Base-by-base conservation (phyloP, 37 sponge, comb jelly and placozoan genomes). In the Agelas oroides region DNA sequence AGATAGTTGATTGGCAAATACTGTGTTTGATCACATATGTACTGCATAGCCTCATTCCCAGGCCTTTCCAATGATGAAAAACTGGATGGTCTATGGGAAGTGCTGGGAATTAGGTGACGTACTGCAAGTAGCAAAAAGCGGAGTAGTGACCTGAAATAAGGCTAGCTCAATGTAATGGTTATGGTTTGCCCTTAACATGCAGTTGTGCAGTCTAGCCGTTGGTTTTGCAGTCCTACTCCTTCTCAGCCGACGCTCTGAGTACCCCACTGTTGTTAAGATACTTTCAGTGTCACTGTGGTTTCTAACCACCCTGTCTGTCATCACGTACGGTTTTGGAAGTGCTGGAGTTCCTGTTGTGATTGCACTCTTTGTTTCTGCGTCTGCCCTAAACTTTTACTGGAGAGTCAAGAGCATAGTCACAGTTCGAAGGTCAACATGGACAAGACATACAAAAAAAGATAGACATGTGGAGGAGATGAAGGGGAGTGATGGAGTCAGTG, bases 221-320 rank as follows among this genome's bases (percentile, higher is more conserved):
- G 70, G 70, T 5, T 80, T 80, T 17, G 24, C 68, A 2, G 17
- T 80, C 35, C 70, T 80, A 11, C 30, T 77, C 27, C 54, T 65
- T 14, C 66, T 66, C 11, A 53, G 33, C 6, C 1, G 46, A 15
- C 15, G 20, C 52, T 63, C 56, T 1, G 25, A 35, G 38, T 18
- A 77, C 71, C 1, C 20, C 40, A 59, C 57, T 14, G 65, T 27
- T 1, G 6, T 69, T 38, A 53, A 62, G 21, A 27, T 55, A 31
- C 77, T 86, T 27, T 73, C 79, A 28, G 52, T 39, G 6, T 23
- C 30, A 21, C 38, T 81, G 12, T 87, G 88, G 88, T 87, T 71
- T 53, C 68, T 87, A 11, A 36, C 32, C 16, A 41, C 75, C 62
- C 68, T 81, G 36, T 80, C 61, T 31, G 20, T 87, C 32, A 56